Conservation (phyloP, 2,888 invertebrate species). For the Drosophila dives region DNA sequence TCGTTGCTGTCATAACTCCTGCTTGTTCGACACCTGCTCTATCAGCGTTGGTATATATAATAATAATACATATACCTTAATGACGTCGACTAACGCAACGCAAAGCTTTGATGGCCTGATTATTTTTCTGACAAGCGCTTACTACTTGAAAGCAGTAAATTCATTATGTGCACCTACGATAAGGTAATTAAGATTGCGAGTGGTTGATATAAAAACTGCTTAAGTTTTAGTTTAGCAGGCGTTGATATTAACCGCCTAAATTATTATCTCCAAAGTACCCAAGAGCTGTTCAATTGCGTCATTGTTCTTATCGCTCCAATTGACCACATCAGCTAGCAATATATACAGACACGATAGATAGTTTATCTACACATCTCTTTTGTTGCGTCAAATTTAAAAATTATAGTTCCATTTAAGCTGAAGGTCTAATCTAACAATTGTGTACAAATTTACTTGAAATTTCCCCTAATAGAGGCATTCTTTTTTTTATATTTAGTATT, state of each 20-base stretch:
- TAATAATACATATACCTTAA: not conserved
- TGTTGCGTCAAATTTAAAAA: not conserved
- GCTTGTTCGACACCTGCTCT: not conserved
- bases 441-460: not conserved
- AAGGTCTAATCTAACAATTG: not conserved
- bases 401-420: not conserved
- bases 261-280: not conserved
- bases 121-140: conserved; percentile 10
- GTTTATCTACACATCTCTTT: not conserved
- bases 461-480: not conserved
- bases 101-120: conserved; percentile 1
- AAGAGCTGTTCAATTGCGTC: conserved; percentile 5
- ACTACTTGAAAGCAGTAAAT: conserved; percentile 15
- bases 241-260: not conserved
- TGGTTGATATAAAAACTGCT: not conserved
- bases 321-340: too few species aligned
- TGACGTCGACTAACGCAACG: conserved; percentile 13
- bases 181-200: conserved; percentile 17
- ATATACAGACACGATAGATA: not conserved
- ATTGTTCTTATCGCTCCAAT: conserved; percentile 1
- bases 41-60: conserved; percentile 1
- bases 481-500: not conserved
- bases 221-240: not conserved
- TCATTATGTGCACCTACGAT: conserved; percentile 24
- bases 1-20: not conserved